Evolutionary conservation across 1,140 invertebrate species (phyloP).

Genomic region (Latrodectus geometricus): DNA sequence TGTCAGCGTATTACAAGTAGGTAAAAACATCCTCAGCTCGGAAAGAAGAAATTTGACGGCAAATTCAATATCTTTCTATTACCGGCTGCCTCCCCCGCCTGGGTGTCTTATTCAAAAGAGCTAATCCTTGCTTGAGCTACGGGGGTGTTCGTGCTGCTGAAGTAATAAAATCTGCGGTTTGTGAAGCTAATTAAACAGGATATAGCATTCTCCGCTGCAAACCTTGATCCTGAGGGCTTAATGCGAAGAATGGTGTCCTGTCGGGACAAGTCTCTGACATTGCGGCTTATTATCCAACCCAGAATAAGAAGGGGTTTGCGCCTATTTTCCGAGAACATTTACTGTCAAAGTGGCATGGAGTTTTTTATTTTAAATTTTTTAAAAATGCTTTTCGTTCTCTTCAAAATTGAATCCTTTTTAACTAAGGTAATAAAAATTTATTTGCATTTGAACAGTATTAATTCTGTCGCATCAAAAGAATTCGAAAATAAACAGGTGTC

Average conservation of each 20-base stretch:
- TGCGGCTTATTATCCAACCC: constrained; percentile 23
- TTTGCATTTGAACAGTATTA: too few species aligned
- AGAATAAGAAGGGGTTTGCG: background rate
- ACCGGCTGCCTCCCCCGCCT: background rate
- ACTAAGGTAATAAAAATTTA: too few species aligned
- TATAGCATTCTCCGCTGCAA: background rate
- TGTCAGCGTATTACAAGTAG: too few species aligned
- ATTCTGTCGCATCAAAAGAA: too few species aligned
- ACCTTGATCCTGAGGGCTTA: constrained; percentile 29
- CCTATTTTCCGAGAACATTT: too few species aligned
- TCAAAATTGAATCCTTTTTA: too few species aligned
- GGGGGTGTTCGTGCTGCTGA: background rate
- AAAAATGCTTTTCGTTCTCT: too few species aligned
- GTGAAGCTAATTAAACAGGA: constrained; percentile 21
- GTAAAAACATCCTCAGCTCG: too few species aligned
- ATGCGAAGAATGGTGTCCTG: constrained; percentile 18
- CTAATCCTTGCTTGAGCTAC: background rate
- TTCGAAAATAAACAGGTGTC: too few species aligned
- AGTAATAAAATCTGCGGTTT: constrained; percentile 43
- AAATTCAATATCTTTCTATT: background rate
- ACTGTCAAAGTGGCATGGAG: too few species aligned
- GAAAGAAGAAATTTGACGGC: too few species aligned
- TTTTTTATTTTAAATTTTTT: too few species aligned
- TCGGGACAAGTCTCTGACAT: constrained; percentile 11
- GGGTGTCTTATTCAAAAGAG: constrained; percentile 9